Evolutionary conservation across 2,113 vertebrate genomes (phyloP), one percentile per base, ranked within the genome.

Genomic region (Sorex fumeus): DNA sequence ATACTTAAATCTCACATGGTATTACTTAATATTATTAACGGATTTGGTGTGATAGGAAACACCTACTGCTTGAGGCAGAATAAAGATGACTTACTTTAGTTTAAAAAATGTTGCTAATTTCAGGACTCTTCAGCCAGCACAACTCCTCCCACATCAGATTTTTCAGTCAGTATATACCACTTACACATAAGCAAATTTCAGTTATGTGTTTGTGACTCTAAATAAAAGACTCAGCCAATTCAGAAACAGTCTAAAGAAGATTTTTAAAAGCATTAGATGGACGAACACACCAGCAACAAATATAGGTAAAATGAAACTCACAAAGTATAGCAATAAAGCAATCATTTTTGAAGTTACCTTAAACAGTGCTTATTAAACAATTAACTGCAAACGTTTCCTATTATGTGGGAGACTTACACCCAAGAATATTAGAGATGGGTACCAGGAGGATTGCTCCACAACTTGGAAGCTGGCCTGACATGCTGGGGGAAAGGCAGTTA

Each of bases 261-360:
- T 94, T 82, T 96, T 90, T 81, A 89, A 18, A 91, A 81, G 21
- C 36, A 87, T 32, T 87, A 71, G 27, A 72, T 34, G 40, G 40
- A 40, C 40, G 40, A 21, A 72, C 9, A 85, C 64, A 70, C 2
- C 72, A 82, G 47, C 18, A 12, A n/a, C 67, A 85, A 36, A 71
- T 11, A 47, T 62, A 23, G 79, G 43, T 3, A 81, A 80, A 91
- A 66, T 21, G 36, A 72, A 92, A 88, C 67, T 81, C n/a, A 90
- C 25, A 40, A 87, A 53, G 3, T 30, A 15, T 47, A 69, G 28
- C 28, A 71, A 83, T 13, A 84, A 75, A 69, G 47, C 30, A 82
- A 69, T 69, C 30, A 76, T 60, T 3, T 85, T 89, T 53, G 6
- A 60, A 6, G 18, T 60, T 60, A 60, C 57, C 57, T 23, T 60